These are phyloP conservation scores for Dolichopus griseipennis DNA, from an alignment of 2,888 invertebrate species.

Conservation along the genomic window DNA sequence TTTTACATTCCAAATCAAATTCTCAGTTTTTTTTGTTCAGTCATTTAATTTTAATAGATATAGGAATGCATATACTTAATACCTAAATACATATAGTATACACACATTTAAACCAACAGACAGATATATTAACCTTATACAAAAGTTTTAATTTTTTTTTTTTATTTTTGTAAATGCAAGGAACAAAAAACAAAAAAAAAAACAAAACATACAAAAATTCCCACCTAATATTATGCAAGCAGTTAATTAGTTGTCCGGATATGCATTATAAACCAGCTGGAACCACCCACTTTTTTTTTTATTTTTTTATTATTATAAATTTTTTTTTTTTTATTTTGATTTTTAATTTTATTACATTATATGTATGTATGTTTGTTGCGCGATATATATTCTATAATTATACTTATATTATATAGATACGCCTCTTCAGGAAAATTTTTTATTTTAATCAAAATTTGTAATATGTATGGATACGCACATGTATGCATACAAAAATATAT, in stretches of 20 bases:
- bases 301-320: not conserved
- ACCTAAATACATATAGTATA: too few relatives aligned
- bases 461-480: too few relatives aligned
- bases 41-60: too few relatives aligned
- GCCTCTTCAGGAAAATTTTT: not conserved
- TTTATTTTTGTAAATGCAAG: not conserved
- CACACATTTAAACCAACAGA: not conserved
- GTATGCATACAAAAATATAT: too few relatives aligned
- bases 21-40: too few relatives aligned
- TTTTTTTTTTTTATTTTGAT: not conserved
- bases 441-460: too few relatives aligned
- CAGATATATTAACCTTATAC: not conserved
- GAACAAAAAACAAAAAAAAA: too few relatives aligned
- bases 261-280: not conserved
- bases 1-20: not conserved
- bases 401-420: not conserved
- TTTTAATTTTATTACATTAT: not conserved
- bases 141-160: not conserved
- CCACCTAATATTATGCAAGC: conserved; percentile 4
- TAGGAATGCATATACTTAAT: too few relatives aligned
- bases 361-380: too few relatives aligned
- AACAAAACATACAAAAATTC: not conserved
- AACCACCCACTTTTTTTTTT: not conserved
- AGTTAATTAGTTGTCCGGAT: conserved; percentile 1
- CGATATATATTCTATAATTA: too few relatives aligned